These are phyloP conservation scores for Lasiurus borealis DNA, from an alignment of 2,113 vertebrate genomes.

Conservation along the genomic window DNA sequence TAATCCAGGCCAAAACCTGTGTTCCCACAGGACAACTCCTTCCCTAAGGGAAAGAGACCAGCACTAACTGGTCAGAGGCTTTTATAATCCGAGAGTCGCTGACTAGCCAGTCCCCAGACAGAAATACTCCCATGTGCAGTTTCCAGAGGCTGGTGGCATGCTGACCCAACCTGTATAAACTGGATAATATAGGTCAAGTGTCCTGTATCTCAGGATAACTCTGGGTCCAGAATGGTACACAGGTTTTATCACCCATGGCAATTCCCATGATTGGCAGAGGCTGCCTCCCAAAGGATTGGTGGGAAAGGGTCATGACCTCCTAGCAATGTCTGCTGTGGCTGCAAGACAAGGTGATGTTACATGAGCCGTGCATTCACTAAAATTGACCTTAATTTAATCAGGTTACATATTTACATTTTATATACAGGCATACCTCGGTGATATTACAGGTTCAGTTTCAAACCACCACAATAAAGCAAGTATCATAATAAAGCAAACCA, in stretches of 20 bases:
- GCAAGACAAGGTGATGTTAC: background rate
- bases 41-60: background rate
- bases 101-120: slow-evolving; percentile 30
- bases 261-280: background rate
- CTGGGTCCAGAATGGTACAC: background rate
- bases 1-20: slow-evolving; percentile 4
- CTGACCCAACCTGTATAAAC: background rate
- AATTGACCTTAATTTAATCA: background rate
- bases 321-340: background rate
- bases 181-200: background rate
- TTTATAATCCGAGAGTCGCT: background rate
- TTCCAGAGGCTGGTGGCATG: background rate
- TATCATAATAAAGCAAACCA: background rate
- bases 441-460: background rate
- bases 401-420: background rate
- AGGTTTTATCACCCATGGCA: slow-evolving; percentile 12
- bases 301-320: background rate
- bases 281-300: background rate
- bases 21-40: background rate
- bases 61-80: background rate
- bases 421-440: background rate
- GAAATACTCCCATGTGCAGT: background rate
- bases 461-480: background rate
- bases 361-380: background rate
- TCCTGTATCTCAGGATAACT: background rate